Evolutionary conservation across 2,888 invertebrate genomes (phyloP).

Genomic region (Spilarctia lutea): DNA sequence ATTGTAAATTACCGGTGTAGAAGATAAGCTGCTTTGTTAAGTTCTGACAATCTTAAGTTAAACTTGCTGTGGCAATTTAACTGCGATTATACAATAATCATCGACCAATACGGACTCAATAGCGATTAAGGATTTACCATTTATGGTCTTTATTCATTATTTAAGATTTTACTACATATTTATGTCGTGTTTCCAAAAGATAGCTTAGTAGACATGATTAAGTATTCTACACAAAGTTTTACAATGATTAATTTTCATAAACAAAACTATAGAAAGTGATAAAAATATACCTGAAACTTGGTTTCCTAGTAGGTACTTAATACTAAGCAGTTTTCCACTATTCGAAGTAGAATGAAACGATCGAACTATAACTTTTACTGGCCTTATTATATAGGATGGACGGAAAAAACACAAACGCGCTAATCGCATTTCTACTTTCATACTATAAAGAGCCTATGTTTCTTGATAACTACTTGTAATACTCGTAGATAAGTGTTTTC

Average conservation of each 20-base stretch:
- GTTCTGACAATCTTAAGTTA: constrained; percentile 32
- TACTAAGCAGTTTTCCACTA: neutral
- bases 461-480: neutral
- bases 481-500: neutral
- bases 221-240: too few relatives aligned
- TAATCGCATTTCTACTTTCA: neutral
- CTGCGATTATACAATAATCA: constrained; percentile 81
- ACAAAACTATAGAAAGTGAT: neutral
- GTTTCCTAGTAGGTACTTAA: neutral
- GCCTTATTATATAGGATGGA: neutral
- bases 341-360: neutral
- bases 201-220: too few relatives aligned
- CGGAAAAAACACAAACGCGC: neutral
- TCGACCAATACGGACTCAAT: constrained; percentile 49
- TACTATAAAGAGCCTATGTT: neutral
- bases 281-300: neutral
- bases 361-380: neutral
- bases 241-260: too few relatives aligned
- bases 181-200: neutral
- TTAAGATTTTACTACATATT: neutral
- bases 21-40: constrained; percentile 5
- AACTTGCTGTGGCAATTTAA: constrained; percentile 76
- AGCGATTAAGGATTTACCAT: neutral
- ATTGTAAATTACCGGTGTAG: neutral
- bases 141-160: neutral